Evolutionary conservation across 2,888 invertebrate species (phyloP).

Genomic region (Eucera pruinosa): DNA sequence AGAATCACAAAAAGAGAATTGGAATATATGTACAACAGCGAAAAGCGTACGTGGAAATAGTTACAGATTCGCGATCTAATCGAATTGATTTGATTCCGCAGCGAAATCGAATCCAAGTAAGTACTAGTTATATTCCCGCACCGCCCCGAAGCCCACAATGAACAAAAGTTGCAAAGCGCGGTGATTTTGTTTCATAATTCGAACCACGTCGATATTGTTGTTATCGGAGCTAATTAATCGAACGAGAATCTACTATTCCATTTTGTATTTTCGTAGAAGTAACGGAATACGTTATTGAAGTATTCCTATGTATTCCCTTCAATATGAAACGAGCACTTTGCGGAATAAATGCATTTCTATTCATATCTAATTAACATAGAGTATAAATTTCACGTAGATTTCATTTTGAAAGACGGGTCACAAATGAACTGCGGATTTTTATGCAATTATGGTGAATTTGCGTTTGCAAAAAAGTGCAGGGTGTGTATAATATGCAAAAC

Average conservation of each 20-base stretch:
- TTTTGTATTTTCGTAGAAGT: neutral
- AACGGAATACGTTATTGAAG: neutral
- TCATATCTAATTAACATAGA: neutral
- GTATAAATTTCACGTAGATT: neutral
- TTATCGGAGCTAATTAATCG: conserved; percentile 60
- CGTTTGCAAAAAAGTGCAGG: too few species aligned
- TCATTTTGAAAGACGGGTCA: too few species aligned
- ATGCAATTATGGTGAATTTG: too few species aligned
- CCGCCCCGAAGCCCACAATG: neutral
- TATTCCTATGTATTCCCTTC: too few species aligned
- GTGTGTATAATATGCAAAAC: too few species aligned
- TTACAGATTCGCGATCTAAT: conserved; percentile 7
- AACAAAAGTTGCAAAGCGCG: conserved; percentile 26
- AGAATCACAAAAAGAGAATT: neutral
- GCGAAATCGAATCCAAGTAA: conserved; percentile 18
- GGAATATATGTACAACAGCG: neutral
- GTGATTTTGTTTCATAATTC: conserved; percentile 43
- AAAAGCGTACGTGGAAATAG: neutral
- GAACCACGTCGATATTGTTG: conserved; percentile 53
- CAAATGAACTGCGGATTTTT: too few species aligned
- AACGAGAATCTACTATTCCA: neutral
- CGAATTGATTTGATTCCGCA: conserved; percentile 21
- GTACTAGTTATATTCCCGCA: neutral
- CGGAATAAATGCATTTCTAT: too few species aligned
- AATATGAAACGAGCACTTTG: too few species aligned